Conservation (phyloP, 1,140 invertebrate genomes). For the Drosophila hydei region DNA sequence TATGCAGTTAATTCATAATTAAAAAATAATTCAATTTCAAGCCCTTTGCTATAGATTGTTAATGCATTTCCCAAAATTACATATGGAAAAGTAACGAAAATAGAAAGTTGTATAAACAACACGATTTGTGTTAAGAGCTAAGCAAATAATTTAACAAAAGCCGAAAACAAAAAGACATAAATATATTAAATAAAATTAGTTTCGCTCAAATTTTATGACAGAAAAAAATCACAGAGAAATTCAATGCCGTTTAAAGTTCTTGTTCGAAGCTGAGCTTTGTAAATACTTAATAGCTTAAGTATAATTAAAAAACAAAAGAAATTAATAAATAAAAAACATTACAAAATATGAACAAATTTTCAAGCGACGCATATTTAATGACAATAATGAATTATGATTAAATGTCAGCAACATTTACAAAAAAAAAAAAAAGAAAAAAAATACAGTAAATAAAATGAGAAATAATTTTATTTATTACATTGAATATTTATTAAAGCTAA, state of each 20-base stretch:
- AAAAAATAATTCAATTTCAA: slow-evolving; percentile 5
- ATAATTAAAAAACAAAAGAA: slow-evolving; percentile 53
- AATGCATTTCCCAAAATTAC: slow-evolving; percentile 21
- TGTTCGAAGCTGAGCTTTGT: slow-evolving; percentile 78
- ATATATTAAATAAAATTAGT: slow-evolving; percentile 3
- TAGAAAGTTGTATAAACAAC: slow-evolving; percentile 1
- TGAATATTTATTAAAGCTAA: slow-evolving; percentile 5
- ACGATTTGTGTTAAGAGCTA: slow-evolving; percentile 9
- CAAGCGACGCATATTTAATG: slow-evolving; percentile 51
- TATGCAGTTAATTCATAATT: slow-evolving; percentile 30
- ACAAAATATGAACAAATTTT: slow-evolving; percentile 23
- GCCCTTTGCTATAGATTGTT: slow-evolving; percentile 10
- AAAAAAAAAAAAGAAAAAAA: slow-evolving; percentile 40
- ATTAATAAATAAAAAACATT: slow-evolving; percentile 25
- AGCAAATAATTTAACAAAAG: slow-evolving; percentile 24
- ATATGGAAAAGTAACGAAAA: neutral
- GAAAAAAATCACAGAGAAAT: slow-evolving; percentile 11
- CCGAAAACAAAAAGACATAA: slow-evolving; percentile 8
- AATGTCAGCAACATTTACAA: slow-evolving; percentile 17
- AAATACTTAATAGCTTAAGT: slow-evolving; percentile 82
- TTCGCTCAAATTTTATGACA: slow-evolving; percentile 27
- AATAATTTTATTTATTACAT: slow-evolving; percentile 32
- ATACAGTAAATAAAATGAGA: neutral
- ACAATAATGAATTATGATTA: slow-evolving; percentile 44
- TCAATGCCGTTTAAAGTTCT: slow-evolving; percentile 70